Conservation (phyloP, 2,113 vertebrate species). For the Balaeniceps rex region DNA sequence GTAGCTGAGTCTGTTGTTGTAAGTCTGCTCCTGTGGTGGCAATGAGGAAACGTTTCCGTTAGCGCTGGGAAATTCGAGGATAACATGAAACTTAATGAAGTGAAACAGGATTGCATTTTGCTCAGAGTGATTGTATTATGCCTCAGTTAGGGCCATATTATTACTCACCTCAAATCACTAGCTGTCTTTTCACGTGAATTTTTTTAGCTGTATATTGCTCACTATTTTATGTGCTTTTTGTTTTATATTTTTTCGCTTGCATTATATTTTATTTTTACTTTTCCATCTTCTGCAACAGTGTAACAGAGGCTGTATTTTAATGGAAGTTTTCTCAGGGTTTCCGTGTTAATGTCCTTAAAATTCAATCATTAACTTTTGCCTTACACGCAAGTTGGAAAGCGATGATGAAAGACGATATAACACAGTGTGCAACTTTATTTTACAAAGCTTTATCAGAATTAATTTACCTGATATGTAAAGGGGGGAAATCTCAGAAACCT, state of each 20-base stretch:
- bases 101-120: neutral
- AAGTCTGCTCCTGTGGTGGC: neutral
- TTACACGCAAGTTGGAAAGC: neutral
- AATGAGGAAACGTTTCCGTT: neutral
- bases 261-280: neutral
- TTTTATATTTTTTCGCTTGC: neutral
- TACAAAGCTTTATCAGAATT: neutral
- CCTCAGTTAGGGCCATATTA: neutral
- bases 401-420: neutral
- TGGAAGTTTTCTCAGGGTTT: neutral
- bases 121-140: neutral
- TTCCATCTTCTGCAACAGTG: neutral
- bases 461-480: neutral
- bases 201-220: neutral
- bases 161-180: neutral
- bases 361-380: neutral
- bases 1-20: neutral
- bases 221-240: neutral
- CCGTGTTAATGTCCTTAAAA: neutral
- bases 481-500: neutral
- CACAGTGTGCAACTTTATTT: neutral
- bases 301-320: neutral
- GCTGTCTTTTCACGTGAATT: neutral
- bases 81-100: constrained; percentile 9
- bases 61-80: neutral